These are phyloP conservation scores for Thryonomys swinderianus DNA, from an alignment of 2,113 vertebrate genomes.

Conservation along the genomic window DNA sequence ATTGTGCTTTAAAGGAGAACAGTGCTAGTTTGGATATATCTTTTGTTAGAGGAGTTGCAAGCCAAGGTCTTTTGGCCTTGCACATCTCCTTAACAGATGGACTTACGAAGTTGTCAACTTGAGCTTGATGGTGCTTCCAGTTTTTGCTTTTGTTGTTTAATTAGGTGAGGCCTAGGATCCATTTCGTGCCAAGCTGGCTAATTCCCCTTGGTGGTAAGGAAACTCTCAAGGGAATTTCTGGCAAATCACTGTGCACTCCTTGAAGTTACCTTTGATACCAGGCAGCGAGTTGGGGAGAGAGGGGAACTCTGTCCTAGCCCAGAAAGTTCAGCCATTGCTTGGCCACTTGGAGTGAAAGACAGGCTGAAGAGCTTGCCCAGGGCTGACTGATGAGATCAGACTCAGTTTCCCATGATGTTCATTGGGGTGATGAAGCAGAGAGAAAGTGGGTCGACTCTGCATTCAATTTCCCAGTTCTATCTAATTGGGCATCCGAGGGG, in stretches of 20 bases:
- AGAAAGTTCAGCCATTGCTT: not conserved
- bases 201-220: not conserved
- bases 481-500: slow-evolving; percentile 70
- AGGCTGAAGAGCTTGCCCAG: not conserved
- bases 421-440: slow-evolving; percentile 56
- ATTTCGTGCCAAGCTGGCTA: not conserved
- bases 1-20: not conserved
- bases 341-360: not conserved
- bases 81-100: not conserved
- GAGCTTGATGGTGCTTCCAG: not conserved
- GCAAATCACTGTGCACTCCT: not conserved
- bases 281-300: too few relatives aligned
- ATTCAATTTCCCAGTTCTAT: not conserved
- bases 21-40: not conserved
- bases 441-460: not conserved
- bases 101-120: not conserved
- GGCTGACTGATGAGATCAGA: slow-evolving; percentile 30
- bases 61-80: not conserved
- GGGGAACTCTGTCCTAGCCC: not conserved
- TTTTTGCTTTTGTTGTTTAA: not conserved
- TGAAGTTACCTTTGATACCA: not conserved
- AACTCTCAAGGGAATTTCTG: not conserved
- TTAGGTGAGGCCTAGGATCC: not conserved
- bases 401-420: slow-evolving; percentile 78
- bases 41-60: not conserved